Evolutionary conservation across 1,140 invertebrate genomes (phyloP), one percentile per base, ranked within the genome.

Genomic region (Caerostris extrusa): DNA sequence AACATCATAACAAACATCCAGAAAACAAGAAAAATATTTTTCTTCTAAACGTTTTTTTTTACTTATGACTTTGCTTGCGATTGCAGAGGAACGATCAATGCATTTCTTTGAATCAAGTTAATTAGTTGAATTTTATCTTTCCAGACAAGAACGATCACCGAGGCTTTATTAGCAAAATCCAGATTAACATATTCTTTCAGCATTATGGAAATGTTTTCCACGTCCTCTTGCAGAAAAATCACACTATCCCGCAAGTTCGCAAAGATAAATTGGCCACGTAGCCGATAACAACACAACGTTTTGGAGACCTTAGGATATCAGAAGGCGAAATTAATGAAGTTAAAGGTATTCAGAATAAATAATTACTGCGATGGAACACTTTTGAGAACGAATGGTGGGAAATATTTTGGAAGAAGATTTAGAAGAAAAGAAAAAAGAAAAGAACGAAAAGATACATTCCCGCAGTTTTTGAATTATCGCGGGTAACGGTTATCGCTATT

Each of bases 321-420:
- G 5, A 88, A 69, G 69, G 53, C 19, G 17, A 89, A 69, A 89
- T 89, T 89, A 89, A 89, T 89, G 87, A 71, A 89, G 87, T 89
- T 89, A 89, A 89, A 89, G 50, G 87, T 57, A 89, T 55, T 69
- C 61, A 71, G 87, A 89, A 89, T 89, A 89, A 89, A 89, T 89
- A 89, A 89, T 89, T 89, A 89, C 55, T n/a, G 5, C 17, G 6
- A 69, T n/a, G 53, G 60, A 87, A 50, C 58, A 60, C 14, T 69
- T 7, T 17, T 55, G 6, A 34, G 34, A 87, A 19, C 8, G 50
- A 61, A 87, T 64, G 34, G 50, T 7, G 82, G 8, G 8, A 34
- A 34, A 34, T 34, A 34, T 34, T n/a, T 34, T 34, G 34, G 34
- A 34, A 34, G 34, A 34, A 34, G 34, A 34, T 34, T 0, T 0